phyloP scores from a whole-genome alignment of 2,888 invertebrate species.

The Dynastes grantii region DNA sequence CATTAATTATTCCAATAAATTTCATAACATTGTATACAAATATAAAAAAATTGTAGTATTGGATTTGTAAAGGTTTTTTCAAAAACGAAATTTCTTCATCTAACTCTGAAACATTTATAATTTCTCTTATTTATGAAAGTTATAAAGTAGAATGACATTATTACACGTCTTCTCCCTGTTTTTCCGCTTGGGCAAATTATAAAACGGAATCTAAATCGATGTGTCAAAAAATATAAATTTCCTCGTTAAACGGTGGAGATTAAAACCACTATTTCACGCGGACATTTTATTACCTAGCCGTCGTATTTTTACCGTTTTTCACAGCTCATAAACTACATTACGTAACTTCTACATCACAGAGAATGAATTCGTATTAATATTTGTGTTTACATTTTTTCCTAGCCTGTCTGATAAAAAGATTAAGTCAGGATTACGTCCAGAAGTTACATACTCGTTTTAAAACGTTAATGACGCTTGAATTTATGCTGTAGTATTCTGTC shows the following conservation, averaged over 20 bases:
- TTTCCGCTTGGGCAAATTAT: not conserved
- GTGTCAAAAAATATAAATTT: too few relatives aligned
- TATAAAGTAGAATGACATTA: not conserved
- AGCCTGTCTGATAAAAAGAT: slow-evolving; percentile 23
- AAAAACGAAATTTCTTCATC: not conserved
- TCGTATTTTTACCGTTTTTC: too few relatives aligned
- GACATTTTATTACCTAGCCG: too few relatives aligned
- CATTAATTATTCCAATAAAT: too few relatives aligned
- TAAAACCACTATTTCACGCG: too few relatives aligned
- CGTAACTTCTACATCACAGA: too few relatives aligned
- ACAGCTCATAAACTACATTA: too few relatives aligned
- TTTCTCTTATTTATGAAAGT: not conserved
- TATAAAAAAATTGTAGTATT: too few relatives aligned
- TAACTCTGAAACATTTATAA: not conserved
- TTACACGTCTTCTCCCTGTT: not conserved
- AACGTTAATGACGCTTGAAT: slow-evolving; percentile 17
- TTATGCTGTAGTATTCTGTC: not conserved
- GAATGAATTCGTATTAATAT: not conserved
- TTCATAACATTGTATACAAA: too few relatives aligned
- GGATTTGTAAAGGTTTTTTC: too few relatives aligned
- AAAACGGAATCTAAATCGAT: not conserved
- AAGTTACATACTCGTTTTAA: not conserved
- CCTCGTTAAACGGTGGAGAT: too few relatives aligned
- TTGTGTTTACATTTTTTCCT: slow-evolving; percentile 14
- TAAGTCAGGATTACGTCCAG: not conserved